Evolutionary conservation across 2,888 invertebrate genomes (phyloP).

Genomic region (Caenorhabditis zanzibari): DNA sequence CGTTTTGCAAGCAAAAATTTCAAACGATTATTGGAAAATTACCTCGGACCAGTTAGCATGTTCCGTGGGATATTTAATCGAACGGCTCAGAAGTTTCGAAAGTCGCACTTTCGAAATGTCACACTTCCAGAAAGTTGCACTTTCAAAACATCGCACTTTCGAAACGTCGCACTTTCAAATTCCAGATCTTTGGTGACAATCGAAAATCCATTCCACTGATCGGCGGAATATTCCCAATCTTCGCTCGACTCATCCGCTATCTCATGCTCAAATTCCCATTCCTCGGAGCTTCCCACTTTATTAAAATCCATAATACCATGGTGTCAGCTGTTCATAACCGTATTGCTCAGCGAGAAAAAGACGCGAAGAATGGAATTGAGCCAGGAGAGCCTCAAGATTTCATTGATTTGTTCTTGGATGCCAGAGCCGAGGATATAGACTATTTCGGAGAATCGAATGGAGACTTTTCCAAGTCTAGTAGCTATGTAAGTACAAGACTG

Average conservation of each 20-base stretch:
- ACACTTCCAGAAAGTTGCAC: no score
- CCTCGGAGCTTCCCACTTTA: slow-evolving; percentile 38
- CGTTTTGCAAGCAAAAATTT: no score
- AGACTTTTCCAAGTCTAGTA: slow-evolving; percentile 30
- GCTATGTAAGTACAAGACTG: slow-evolving; percentile 51
- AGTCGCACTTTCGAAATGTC: no score
- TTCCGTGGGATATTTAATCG: no score
- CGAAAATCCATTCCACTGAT: slow-evolving; percentile 44
- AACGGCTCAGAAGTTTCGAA: no score
- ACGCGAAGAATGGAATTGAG: slow-evolving; percentile 52
- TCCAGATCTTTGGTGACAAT: slow-evolving; percentile 46
- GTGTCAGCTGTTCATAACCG: slow-evolving; percentile 55
- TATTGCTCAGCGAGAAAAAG: slow-evolving; percentile 57
- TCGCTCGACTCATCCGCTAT: slow-evolving; percentile 3
- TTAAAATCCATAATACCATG: slow-evolving; percentile 29
- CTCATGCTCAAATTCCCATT: slow-evolving; percentile 29
- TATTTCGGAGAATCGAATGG: slow-evolving; percentile 32
- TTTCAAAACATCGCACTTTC: no score
- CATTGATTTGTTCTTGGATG: slow-evolving; percentile 77
- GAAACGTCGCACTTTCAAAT: background rate
- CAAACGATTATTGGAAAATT: no score
- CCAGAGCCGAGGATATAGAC: slow-evolving; percentile 63
- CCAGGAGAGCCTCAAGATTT: slow-evolving; percentile 68
- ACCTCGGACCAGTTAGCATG: no score
- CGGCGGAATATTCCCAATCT: slow-evolving; percentile 32